phyloP scores from a whole-genome alignment of 2,797 vertebrate genomes.

The Helicolenus hilgendorfi region DNA sequence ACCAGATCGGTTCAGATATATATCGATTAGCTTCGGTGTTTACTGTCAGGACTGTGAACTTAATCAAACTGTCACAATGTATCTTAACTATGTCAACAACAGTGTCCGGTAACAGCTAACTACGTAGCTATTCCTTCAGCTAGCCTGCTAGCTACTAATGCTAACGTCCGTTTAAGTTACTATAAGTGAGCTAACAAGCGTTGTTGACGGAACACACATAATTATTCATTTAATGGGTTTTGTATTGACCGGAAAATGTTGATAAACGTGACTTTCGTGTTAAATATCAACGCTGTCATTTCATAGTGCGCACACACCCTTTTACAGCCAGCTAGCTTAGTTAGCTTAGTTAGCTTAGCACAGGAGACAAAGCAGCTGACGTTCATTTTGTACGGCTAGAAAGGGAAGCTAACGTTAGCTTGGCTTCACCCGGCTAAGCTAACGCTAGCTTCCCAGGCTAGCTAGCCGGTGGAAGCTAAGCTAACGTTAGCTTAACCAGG shows the following conservation, averaged over 20 bases:
- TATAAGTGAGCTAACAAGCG: neutral
- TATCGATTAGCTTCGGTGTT: too few species aligned
- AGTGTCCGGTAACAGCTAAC: conserved; percentile 14
- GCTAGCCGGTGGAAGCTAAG: too few species aligned
- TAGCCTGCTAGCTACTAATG: conserved; percentile 38
- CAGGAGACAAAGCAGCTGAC: conserved; percentile 71
- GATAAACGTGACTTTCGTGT: neutral
- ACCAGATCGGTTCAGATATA: too few species aligned
- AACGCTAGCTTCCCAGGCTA: neutral
- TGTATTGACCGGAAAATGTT: neutral
- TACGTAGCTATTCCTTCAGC: conserved; percentile 8
- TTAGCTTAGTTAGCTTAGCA: neutral
- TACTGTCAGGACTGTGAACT: neutral
- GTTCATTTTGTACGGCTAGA: conserved; percentile 53
- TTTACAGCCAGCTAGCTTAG: neutral
- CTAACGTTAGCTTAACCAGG: too few species aligned
- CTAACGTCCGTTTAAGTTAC: neutral
- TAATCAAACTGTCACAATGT: neutral
- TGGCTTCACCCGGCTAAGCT: neutral
- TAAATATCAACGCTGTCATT: conserved; percentile 28
- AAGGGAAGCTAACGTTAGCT: neutral
- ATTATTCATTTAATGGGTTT: neutral
- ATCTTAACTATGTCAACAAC: neutral
- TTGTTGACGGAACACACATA: too few species aligned
- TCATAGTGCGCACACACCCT: neutral